Conservation (phyloP, 2,888 invertebrate genomes). For the Elegia similella region DNA sequence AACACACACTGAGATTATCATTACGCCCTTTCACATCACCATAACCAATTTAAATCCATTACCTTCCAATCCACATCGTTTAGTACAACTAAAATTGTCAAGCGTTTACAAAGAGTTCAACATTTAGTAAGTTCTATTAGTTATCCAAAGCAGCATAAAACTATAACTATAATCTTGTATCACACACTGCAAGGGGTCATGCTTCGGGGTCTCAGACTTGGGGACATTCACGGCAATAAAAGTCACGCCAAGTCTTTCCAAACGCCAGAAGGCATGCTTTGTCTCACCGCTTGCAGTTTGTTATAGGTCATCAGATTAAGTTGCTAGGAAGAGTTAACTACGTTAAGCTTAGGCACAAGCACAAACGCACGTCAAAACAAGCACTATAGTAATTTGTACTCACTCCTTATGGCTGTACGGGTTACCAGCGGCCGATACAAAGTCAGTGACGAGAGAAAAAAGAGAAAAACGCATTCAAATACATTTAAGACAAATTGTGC, state of each 20-base stretch:
- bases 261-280: conserved; percentile 58
- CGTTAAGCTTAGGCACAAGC: conserved; percentile 77
- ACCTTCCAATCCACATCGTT: conserved; percentile 80
- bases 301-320: conserved; percentile 52
- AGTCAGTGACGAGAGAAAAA: conserved; percentile 85
- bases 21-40: conserved; percentile 77
- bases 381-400: conserved; percentile 85
- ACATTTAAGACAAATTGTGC: conserved; percentile 82
- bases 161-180: conserved; percentile 57
- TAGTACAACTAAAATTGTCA: conserved; percentile 77
- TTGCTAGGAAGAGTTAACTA: conserved; percentile 72
- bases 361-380: conserved; percentile 77
- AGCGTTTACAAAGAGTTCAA: conserved; percentile 76
- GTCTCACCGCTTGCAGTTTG: conserved; percentile 76
- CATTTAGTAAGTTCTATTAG: conserved; percentile 73
- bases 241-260: conserved; percentile 61
- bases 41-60: conserved; percentile 79
- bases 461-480: conserved; percentile 83
- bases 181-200: conserved; percentile 78
- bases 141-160: conserved; percentile 66
- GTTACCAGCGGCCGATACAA: conserved; percentile 87
- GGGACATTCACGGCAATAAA: conserved; percentile 40
- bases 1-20: conserved; percentile 83
- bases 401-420: conserved; percentile 86
- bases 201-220: conserved; percentile 63